Percentiles rank a stretch among this genome's conserved stretches.
Evolutionary conservation across 1,140 invertebrate genomes (phyloP).

Genomic region (Musca vetustissima): DNA sequence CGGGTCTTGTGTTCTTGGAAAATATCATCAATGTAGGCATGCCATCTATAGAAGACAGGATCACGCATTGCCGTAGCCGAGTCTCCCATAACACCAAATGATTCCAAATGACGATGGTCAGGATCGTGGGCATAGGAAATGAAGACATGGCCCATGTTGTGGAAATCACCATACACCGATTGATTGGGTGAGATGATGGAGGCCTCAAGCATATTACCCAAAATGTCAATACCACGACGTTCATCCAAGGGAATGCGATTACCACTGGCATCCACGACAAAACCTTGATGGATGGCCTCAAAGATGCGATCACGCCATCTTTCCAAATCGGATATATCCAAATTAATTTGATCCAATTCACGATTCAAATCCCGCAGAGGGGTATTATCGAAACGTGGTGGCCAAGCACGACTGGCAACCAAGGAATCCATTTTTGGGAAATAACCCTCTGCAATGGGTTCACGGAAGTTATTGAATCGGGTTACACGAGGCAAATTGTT

Average conservation of each 20-base stretch:
- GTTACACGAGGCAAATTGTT: constrained; percentile 63
- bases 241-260: constrained; percentile 63
- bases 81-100: constrained; percentile 71
- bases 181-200: constrained; percentile 70
- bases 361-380: constrained; percentile 66
- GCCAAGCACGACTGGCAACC: constrained; percentile 66
- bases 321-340: constrained; percentile 70
- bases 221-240: constrained; percentile 72
- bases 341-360: constrained; percentile 65
- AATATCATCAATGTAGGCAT: constrained; percentile 76
- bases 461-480: constrained; percentile 63
- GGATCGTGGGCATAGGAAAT: constrained; percentile 74
- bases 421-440: constrained; percentile 73
- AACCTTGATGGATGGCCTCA: constrained; percentile 71
- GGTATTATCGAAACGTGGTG: constrained; percentile 63
- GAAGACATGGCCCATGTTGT: constrained; percentile 71
- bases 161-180: constrained; percentile 70
- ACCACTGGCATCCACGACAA: constrained; percentile 62
- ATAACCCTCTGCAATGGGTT: constrained; percentile 69
- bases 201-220: constrained; percentile 79
- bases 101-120: constrained; percentile 69
- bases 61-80: constrained; percentile 77
- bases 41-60: constrained; percentile 84
- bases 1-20: constrained; percentile 77
- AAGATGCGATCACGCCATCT: constrained; percentile 75